A percentile compares a stretch with the other conserved stretches of the same genome.
Conservation (phyloP, 2,888 invertebrate genomes). For the Sarcophaga subvicina region DNA sequence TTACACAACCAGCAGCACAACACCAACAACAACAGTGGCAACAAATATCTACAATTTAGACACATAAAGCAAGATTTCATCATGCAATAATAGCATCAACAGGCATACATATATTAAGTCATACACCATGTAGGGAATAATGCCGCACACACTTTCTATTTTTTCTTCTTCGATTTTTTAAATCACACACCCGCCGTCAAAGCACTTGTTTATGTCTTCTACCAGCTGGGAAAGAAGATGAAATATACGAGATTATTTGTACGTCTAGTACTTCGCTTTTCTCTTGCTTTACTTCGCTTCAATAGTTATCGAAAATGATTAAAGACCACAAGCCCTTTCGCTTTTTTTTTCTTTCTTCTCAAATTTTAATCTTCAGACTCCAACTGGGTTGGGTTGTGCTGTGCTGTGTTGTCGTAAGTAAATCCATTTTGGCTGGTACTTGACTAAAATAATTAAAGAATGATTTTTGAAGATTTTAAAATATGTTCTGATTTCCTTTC, state of each 20-base stretch:
- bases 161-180: neutral
- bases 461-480: neutral
- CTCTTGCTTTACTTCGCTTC: neutral
- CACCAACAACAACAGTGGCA: neutral
- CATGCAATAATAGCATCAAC: constrained; percentile 45
- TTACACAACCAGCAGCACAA: neutral
- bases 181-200: constrained; percentile 23
- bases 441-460: neutral
- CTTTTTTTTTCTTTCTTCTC: neutral
- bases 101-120: neutral
- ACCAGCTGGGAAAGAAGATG: constrained; percentile 10
- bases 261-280: too few species aligned
- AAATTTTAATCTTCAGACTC: neutral
- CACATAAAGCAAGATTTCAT: constrained; percentile 50
- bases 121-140: constrained; percentile 48
- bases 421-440: neutral
- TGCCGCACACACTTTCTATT: constrained; percentile 25
- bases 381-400: too few species aligned
- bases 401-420: too few species aligned
- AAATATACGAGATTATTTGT: constrained; percentile 13
- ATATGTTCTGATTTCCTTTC: neutral
- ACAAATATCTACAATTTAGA: neutral
- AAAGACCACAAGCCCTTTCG: neutral
- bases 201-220: constrained; percentile 42
- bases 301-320: neutral